These are phyloP conservation scores for Chlorodrepanis virens DNA, from an alignment of 2,113 vertebrate genomes.

Conservation along the genomic window DNA sequence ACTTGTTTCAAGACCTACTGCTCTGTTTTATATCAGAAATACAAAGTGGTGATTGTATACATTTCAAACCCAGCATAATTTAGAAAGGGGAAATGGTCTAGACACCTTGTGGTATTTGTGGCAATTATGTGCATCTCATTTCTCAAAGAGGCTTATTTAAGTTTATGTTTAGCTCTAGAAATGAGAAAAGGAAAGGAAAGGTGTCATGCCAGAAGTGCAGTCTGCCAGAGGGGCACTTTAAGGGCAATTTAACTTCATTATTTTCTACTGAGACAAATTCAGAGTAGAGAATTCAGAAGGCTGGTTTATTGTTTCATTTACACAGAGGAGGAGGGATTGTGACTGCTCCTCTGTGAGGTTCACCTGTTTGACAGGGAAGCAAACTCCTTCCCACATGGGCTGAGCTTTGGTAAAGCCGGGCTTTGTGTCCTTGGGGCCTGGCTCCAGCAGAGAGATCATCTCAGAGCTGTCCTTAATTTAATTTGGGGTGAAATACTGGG, in stretches of 20 bases:
- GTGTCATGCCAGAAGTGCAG: neutral
- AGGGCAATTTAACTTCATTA: neutral
- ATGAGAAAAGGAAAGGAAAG: neutral
- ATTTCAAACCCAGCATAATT: neutral
- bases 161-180: neutral
- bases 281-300: neutral
- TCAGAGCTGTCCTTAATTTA: slow-evolving; percentile 5
- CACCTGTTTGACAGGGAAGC: neutral
- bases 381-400: neutral
- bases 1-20: neutral
- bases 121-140: neutral
- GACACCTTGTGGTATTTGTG: neutral
- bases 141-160: neutral
- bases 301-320: neutral
- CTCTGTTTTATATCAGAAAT: neutral
- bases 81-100: neutral
- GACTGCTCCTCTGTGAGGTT: neutral
- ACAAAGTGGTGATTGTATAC: slow-evolving; percentile 1
- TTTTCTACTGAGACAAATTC: neutral
- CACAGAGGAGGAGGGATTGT: neutral
- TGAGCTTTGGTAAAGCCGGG: fast-evolving
- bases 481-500: neutral
- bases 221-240: neutral
- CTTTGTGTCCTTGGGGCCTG: neutral
- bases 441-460: neutral